Evolutionary conservation across 2,888 invertebrate genomes (phyloP).

Genomic region (Reticulitermes lucifugus): DNA sequence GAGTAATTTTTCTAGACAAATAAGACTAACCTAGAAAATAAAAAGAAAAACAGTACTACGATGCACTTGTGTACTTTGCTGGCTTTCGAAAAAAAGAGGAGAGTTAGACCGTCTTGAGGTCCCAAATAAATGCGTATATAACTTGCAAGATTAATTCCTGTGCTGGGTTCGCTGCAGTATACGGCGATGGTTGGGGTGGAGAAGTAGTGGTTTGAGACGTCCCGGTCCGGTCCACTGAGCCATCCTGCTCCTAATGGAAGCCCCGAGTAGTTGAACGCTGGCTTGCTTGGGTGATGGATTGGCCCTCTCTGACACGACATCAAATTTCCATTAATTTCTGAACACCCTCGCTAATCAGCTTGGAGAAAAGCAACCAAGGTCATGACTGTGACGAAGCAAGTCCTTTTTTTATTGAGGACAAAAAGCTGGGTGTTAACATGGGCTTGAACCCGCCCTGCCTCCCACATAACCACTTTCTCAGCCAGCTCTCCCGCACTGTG

Average conservation of each 20-base stretch:
- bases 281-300: constrained; percentile 51
- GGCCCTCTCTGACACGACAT: constrained; percentile 53
- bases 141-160: constrained; percentile 27
- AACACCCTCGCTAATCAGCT: constrained; percentile 54
- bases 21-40: too few species aligned
- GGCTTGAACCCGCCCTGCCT: constrained; percentile 16
- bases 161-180: neutral
- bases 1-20: too few species aligned
- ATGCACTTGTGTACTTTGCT: too few species aligned
- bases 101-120: too few species aligned
- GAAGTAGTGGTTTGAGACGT: constrained; percentile 7
- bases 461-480: constrained; percentile 3
- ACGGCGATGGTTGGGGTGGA: neutral
- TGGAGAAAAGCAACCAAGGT: constrained; percentile 48
- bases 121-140: constrained; percentile 8
- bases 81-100: too few species aligned
- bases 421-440: constrained; percentile 50
- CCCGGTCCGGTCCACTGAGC: constrained; percentile 44
- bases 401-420: constrained; percentile 50
- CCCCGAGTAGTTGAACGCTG: constrained; percentile 40
- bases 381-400: constrained; percentile 46
- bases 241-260: constrained; percentile 36
- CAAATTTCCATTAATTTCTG: constrained; percentile 55
- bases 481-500: neutral
- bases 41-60: too few species aligned